Evolutionary conservation across 2,797 vertebrate genomes (phyloP).

Genomic region (Spinus olivaceus): DNA sequence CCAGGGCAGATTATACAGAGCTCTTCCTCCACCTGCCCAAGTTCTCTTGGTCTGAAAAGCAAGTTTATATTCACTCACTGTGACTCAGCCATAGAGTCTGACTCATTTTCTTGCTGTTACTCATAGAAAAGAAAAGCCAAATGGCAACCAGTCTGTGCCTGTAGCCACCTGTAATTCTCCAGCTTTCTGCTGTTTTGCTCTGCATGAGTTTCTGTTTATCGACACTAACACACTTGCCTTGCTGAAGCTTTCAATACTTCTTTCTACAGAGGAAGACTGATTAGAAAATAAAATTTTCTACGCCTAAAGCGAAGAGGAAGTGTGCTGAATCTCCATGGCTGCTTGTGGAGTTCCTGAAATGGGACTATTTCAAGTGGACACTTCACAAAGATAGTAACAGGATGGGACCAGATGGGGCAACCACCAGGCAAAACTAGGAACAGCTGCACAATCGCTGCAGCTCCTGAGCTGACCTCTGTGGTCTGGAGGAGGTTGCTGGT

Average conservation of each 20-base stretch:
- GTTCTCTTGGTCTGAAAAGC: background rate
- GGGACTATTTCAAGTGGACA: background rate
- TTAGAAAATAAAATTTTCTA: background rate
- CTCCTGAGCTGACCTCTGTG: background rate
- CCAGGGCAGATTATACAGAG: background rate
- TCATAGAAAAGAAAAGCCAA: conserved; percentile 37
- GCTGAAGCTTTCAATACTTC: background rate
- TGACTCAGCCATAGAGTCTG: conserved; percentile 31
- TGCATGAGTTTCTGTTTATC: background rate
- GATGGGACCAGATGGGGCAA: background rate
- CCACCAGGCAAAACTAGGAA: background rate
- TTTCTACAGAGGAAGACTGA: background rate
- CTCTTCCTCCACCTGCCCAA: conserved; percentile 13
- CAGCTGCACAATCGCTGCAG: background rate
- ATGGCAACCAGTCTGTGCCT: conserved; percentile 51
- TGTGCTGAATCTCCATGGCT: background rate
- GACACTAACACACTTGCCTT: background rate
- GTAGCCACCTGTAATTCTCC: conserved; percentile 56
- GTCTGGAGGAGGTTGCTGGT: background rate
- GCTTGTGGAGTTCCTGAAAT: background rate
- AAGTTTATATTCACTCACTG: background rate
- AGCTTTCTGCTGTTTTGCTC: conserved; percentile 24
- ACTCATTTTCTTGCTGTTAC: conserved; percentile 48
- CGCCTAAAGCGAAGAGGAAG: background rate
- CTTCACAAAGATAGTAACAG: background rate